Percentiles rank a stretch among this genome's conserved stretches.
phyloP scores from a whole-genome alignment of 2,888 invertebrate species.

The Norana najaformis region DNA sequence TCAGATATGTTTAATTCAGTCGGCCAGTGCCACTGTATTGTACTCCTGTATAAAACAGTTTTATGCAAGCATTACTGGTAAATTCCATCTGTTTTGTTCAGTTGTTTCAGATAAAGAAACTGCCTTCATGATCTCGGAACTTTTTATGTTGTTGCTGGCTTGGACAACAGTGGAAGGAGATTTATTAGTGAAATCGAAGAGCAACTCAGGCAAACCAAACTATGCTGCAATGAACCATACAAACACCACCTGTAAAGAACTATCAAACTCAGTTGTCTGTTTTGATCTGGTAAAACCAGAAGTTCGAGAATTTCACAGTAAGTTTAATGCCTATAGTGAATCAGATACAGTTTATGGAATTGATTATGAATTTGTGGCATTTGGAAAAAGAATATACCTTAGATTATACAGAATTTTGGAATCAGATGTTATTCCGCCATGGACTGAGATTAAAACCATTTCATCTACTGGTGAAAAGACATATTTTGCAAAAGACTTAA shows the following conservation, averaged over 20 bases:
- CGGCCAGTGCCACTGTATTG: not conserved
- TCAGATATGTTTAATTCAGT: not conserved
- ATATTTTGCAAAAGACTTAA: not conserved
- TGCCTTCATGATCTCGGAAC: not conserved
- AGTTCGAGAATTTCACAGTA: not conserved
- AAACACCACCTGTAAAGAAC: not conserved
- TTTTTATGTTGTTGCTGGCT: not conserved
- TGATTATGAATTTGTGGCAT: slow-evolving; percentile 13
- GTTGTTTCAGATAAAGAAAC: not conserved
- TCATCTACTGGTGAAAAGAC: not conserved
- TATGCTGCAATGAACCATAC: not conserved
- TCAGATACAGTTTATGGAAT: not conserved
- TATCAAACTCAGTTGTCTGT: not conserved
- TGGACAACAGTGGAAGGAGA: not conserved
- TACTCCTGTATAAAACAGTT: not conserved
- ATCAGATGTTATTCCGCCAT: not conserved
- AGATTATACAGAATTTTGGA: not conserved
- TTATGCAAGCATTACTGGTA: not conserved
- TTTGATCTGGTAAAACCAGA: not conserved
- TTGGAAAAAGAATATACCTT: not conserved
- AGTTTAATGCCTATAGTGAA: not conserved
- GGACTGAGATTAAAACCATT: not conserved
- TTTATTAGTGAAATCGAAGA: not conserved
- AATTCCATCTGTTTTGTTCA: not conserved
- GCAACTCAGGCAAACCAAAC: not conserved